These are phyloP conservation scores for Apteryx mantelli DNA, from an alignment of 2,113 vertebrate genomes.

Conservation along the genomic window DNA sequence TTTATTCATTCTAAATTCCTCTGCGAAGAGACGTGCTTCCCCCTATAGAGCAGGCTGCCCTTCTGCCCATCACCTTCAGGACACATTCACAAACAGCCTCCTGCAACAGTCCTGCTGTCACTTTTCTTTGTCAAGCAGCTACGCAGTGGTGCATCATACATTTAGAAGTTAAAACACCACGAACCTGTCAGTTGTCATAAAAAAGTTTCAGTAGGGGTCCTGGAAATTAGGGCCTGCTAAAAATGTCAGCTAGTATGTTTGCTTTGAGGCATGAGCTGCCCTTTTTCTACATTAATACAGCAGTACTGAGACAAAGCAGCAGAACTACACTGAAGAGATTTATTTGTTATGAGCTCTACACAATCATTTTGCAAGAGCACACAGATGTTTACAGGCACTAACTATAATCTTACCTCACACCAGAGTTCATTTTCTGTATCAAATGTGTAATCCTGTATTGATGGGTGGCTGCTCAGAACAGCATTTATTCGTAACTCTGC, in stretches of 20 bases:
- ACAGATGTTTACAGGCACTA: neutral
- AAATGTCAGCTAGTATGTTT: neutral
- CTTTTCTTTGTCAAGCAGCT: neutral
- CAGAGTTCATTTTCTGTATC: conserved; percentile 84
- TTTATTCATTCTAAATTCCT: neutral
- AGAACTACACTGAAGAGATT: neutral
- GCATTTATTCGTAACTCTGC: conserved; percentile 75
- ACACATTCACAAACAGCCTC: neutral
- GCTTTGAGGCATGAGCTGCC: neutral
- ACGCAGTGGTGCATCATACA: neutral
- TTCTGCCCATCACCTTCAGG: neutral
- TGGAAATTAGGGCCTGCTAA: neutral
- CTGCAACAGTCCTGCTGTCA: neutral
- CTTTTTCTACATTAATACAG: neutral
- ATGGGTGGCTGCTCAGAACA: conserved; percentile 75
- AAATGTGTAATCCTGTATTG: conserved; percentile 85
- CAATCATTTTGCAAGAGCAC: neutral
- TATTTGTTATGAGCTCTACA: neutral
- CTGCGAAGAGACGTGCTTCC: neutral
- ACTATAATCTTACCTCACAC: conserved; percentile 86
- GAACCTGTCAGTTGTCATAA: neutral
- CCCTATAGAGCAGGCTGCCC: neutral
- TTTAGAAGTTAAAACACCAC: neutral
- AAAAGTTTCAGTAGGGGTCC: neutral
- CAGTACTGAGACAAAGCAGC: neutral